A percentile compares a stretch with the other conserved stretches of the same genome.
Evolutionary conservation across 2,797 vertebrate genomes (phyloP).

Genomic region (Peromyscus attwateri): DNA sequence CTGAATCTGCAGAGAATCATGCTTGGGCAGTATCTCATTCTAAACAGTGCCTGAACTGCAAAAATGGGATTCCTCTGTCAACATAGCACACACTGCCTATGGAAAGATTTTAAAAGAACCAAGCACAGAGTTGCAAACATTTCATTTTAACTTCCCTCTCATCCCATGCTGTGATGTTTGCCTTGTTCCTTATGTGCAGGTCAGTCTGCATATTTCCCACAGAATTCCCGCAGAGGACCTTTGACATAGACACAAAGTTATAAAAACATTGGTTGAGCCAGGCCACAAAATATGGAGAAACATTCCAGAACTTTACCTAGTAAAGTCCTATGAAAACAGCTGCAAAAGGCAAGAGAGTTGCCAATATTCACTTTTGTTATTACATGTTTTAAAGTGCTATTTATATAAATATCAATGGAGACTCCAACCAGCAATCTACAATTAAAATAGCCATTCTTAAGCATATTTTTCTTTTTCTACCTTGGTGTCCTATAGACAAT

Average conservation of each 20-base stretch:
- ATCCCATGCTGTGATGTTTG: conserved; percentile 88
- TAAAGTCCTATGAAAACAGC: conserved; percentile 83
- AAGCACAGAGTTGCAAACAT: conserved; percentile 83
- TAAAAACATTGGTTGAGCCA: conserved; percentile 88
- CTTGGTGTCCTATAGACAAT: conserved; percentile 60
- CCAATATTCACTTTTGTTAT: conserved; percentile 73
- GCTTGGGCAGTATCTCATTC: conserved; percentile 70
- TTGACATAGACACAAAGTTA: conserved; percentile 86
- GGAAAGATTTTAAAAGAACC: conserved; percentile 76
- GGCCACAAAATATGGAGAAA: conserved; percentile 83
- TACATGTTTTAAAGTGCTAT: conserved; percentile 51
- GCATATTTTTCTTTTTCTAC: conserved; percentile 56
- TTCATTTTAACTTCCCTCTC: conserved; percentile 85
- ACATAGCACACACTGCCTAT: conserved; percentile 68
- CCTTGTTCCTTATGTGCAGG: conserved; percentile 86
- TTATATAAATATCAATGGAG: conserved; percentile 60
- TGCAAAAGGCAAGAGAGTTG: conserved; percentile 68
- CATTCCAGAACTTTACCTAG: conserved; percentile 81
- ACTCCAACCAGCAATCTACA: conserved; percentile 63
- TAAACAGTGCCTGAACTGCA: conserved; percentile 55
- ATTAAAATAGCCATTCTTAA: conserved; percentile 66
- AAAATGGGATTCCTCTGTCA: conserved; percentile 69
- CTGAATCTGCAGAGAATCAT: conserved; percentile 72
- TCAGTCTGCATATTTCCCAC: conserved; percentile 89
- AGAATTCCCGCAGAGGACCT: conserved; percentile 90